A percentile compares a stretch with the other conserved stretches of the same genome.
These are phyloP conservation scores for Sinohyriopsis cumingii DNA, from an alignment of 2,888 invertebrate species.

Conservation along the genomic window DNA sequence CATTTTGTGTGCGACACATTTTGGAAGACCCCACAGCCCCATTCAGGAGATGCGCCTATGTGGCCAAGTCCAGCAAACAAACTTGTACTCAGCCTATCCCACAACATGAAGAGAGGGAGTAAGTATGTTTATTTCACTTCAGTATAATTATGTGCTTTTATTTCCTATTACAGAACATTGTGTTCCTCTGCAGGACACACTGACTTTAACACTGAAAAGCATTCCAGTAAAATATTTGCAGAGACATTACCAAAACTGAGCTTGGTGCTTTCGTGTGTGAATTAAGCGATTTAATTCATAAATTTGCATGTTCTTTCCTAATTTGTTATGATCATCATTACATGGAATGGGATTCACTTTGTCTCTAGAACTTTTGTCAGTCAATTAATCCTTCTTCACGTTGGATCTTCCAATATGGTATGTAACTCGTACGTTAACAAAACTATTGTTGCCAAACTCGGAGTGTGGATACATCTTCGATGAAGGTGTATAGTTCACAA, in stretches of 20 bases:
- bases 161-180: background rate
- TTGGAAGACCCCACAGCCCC: slow-evolving; percentile 87
- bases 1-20: slow-evolving; percentile 88
- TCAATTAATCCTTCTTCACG: too few relatives aligned
- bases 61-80: slow-evolving; percentile 73
- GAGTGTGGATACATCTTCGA: too few relatives aligned
- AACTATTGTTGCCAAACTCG: too few relatives aligned
- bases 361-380: background rate
- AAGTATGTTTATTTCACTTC: slow-evolving; percentile 35
- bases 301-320: too few relatives aligned
- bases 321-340: too few relatives aligned
- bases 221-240: background rate
- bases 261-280: too few relatives aligned
- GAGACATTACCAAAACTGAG: too few relatives aligned
- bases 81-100: slow-evolving; percentile 74
- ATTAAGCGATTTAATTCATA: too few relatives aligned
- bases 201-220: background rate
- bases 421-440: too few relatives aligned
- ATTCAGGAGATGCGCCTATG: slow-evolving; percentile 85
- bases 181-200: background rate
- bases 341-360: too few relatives aligned
- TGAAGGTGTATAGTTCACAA: too few relatives aligned
- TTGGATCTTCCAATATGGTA: too few relatives aligned
- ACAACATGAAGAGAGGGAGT: slow-evolving; percentile 72
- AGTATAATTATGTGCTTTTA: background rate